Base-by-base conservation (phyloP, 2,113 vertebrate genomes). In the Casuarius casuarius region DNA sequence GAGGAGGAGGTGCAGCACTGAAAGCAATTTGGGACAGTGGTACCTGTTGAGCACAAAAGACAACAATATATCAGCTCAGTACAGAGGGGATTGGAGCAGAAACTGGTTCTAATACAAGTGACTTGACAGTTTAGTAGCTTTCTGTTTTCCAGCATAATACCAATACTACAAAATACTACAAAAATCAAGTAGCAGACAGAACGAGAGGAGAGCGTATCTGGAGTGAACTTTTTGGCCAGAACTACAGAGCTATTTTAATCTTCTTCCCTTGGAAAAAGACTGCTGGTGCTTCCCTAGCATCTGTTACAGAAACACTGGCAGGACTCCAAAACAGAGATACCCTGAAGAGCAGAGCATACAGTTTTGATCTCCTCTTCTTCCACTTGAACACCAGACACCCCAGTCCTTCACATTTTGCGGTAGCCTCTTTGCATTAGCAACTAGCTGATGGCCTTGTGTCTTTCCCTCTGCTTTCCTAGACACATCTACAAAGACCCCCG, bases 1-100 rank as follows among this genome's bases (percentile, higher is more conserved):
- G 99, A 58, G 99, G 99, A 5, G 98, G 98, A 4, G 98, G 95
- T 3, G 98, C 91, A 0, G 98, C 98, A 89, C 98, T 98, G 28
- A 98, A 97, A 74, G 98, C 96, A 9, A 97, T 92, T 91, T 97
- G 98, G 73, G 98, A 97, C 92, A 98, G 65, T 1, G 98, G 98
- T 49, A 98, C 98, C 98, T 99, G 98, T 94, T 92, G 79, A 91
- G 78, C 65, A 82, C 25, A 84, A 61, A 87, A 88, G 29, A 81
- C 29, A 67, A 63, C 22, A 74, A 59, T 2, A 0, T 2, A n/a
- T 96, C 33, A 83, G 68, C 22, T 23, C 26, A 51, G 3, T 1
- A 4, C 12, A 86, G 61, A 51, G 35, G 2, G 35, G 16, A 2
- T 23, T 73, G 71, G 49, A 72, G 83, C 44, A 79, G 81, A 28